Base-by-base conservation (phyloP, 2,888 invertebrate genomes). In the Luperina testacea region DNA sequence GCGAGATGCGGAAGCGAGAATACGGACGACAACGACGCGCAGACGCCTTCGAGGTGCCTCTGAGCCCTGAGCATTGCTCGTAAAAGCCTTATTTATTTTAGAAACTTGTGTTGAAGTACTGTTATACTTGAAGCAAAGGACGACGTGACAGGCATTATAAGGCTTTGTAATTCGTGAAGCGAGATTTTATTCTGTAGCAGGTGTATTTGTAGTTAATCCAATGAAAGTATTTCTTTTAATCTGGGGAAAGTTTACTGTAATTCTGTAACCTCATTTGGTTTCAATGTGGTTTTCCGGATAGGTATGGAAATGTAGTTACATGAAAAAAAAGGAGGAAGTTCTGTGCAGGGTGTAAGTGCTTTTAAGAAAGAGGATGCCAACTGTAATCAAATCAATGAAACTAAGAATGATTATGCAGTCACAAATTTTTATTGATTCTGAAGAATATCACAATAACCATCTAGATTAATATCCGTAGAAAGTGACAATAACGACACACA, bases 51-150 rank as follows among this genome's bases (percentile, higher is more conserved):
- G 7, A 83, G 83, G 77, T 80, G 87, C 83, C 84, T 78, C 78
- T 63, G 78, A 77, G 84, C 84, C 71, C 78, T 68, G 74, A 81
- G 83, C 84, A 81, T 80, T 82, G 83, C 65, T 87, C 87, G 85
- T 90, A 88, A 89, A 87, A 84, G 84, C 87, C 87, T 83, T 88
- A 90, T 85, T 89, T 88, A 88, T 89, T 82, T 81, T 82, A 86
- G 88, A 87, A 88, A 87, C 85, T 88, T 85, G 88, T 83, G 87
- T 89, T 89, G 88, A 89, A 85, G 88, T 88, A 88, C 88, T 85
- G 83, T 87, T 87, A 87, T 87, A 81, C 75, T 87, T 88, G 87
- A 87, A 83, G 82, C 78, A 81, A 81, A 83, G 77, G 61, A 71
- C 80, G 76, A 88, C 89, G 88, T 89, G 89, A 84, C 81, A 72